These are phyloP conservation scores for Chlorospingus semifuscus DNA, from an alignment of 2,797 vertebrate species.

Conservation along the genomic window DNA sequence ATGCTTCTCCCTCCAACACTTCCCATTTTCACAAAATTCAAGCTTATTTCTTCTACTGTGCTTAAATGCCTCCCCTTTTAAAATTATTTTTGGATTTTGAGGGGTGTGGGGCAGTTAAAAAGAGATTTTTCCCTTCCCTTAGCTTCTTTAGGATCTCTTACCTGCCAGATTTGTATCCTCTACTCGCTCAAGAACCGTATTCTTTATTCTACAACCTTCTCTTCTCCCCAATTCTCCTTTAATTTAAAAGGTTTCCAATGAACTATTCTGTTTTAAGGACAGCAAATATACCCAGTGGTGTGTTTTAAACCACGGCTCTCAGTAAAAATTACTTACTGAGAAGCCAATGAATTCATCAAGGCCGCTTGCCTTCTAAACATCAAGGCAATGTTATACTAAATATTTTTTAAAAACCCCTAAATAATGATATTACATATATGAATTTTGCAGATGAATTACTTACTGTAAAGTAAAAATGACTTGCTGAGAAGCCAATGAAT, in stretches of 20 bases:
- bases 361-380: not conserved
- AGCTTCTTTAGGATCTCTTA: not conserved
- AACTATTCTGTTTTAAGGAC: not conserved
- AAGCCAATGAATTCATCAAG: slow-evolving; percentile 58
- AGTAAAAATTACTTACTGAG: slow-evolving; percentile 65
- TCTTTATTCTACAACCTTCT: not conserved
- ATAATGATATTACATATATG: not conserved
- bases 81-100: not conserved
- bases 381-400: not conserved
- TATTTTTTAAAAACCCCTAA: not conserved
- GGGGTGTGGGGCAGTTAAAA: not conserved
- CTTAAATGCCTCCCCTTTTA: not conserved
- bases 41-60: not conserved
- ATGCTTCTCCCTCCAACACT: not conserved
- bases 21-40: not conserved
- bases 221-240: not conserved
- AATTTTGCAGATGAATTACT: not conserved
- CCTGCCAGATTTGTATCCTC: not conserved
- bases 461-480: not conserved
- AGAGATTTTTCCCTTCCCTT: not conserved
- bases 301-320: slow-evolving; percentile 40
- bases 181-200: not conserved
- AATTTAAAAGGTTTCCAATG: slow-evolving; percentile 16
- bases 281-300: slow-evolving; percentile 15
- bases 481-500: not conserved